phyloP scores from a whole-genome alignment of 2,888 invertebrate genomes.

The Cantharis lateralis region DNA sequence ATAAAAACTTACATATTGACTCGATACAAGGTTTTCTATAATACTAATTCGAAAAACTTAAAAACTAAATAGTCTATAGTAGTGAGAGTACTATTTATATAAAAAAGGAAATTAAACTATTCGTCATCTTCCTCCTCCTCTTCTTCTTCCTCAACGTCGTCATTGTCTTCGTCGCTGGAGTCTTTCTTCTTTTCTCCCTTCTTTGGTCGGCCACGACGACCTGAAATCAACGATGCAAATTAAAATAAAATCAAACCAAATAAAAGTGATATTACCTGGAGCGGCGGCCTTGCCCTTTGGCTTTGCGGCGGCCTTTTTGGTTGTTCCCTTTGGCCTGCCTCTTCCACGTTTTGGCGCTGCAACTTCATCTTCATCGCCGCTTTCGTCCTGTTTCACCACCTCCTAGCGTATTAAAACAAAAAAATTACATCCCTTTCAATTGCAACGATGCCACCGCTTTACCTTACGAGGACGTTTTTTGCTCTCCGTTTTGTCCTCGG shows the following conservation, averaged over 20 bases:
- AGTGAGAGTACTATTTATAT: not conserved
- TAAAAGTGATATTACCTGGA: not conserved
- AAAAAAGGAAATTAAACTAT: not conserved
- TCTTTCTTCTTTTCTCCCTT: not conserved
- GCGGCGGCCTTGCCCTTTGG: not conserved
- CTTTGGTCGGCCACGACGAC: constrained; percentile 1
- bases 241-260: not conserved
- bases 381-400: not conserved
- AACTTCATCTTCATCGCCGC: not conserved
- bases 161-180: not conserved
- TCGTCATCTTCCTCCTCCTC: not conserved
- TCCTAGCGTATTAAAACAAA: not conserved
- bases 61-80: not conserved
- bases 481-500: not conserved
- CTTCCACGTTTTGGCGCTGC: not conserved
- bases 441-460: not conserved
- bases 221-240: not conserved
- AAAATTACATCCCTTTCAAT: not conserved
- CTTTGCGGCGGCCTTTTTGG: not conserved
- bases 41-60: not conserved
- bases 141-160: not conserved
- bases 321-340: not conserved
- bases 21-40: not conserved
- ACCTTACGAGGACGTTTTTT: not conserved
- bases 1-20: constrained; percentile 1